Base-by-base conservation (phyloP, 1,140 invertebrate genomes). In the Vollenhovia emeryi region DNA sequence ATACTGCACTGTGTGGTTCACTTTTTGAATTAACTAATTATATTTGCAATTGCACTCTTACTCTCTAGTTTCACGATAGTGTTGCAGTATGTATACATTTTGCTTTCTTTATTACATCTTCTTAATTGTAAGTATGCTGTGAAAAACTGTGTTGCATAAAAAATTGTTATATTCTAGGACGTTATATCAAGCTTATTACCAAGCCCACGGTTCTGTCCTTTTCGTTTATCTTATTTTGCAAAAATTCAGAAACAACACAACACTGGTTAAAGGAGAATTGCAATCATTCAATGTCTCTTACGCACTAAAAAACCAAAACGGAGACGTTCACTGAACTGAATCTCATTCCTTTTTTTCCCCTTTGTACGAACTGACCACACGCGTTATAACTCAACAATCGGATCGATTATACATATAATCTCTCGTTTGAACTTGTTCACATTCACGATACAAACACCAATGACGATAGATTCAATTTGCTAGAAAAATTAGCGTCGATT, bases 121-220 rank as follows among this genome's bases (percentile, higher is more conserved):
- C 68, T 89, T 87, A 87, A 71, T 71, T 48, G 75, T 87, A 79
- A 90, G 43, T 83, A 89, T 89, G 73, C 80, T 88, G 84, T 89
- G 87, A 89, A 90, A 91, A 91, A 90, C 50, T 91, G 88, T 60
- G 82, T 76, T 83, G 82, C 87, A 88, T 89, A 91, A 86, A 92
- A 91, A 87, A 90, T 57, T 86, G 50, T 85, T 87, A 87, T 79
- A 87, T 80, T 75, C 88, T 85, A 86, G 79, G 60, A 86, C 68
- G 87, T 85, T 86, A 64, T 80, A 87, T 84, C 84, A 57, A 84
- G 87, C 48, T 87, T 86, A 85, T 90, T 86, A 75, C 75, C 18
- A 50, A 50, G 76, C 74, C 55, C 52, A 66, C 75, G 48, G 83
- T 90, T 62, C 74, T 75, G 78, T 60, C 71, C 45, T 50, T 69